Evolutionary conservation across 2,113 vertebrate genomes (phyloP).

Genomic region (Oncorhynchus mykiss): DNA sequence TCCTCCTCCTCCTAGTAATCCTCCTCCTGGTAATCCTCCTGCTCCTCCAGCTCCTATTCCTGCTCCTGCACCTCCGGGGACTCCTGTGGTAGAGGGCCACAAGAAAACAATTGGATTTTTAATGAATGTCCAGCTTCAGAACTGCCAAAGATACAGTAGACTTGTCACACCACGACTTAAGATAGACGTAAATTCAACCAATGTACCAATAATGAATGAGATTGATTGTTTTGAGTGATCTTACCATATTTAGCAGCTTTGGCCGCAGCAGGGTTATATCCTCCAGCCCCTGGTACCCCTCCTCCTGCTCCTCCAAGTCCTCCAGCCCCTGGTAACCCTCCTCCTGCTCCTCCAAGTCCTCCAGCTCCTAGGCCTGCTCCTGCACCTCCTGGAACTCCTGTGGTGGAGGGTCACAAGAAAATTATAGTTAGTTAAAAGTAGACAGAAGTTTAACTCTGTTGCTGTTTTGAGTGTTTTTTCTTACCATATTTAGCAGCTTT

Average conservation of each 20-base stretch:
- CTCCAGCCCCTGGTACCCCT: slow-evolving; percentile 19
- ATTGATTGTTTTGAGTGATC: not conserved
- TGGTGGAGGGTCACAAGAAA: not conserved
- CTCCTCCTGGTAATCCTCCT: slow-evolving; percentile 15
- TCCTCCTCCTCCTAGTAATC: slow-evolving; percentile 2
- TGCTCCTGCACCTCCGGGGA: slow-evolving; percentile 4
- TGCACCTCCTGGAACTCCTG: slow-evolving; percentile 6
- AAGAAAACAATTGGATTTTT: not conserved
- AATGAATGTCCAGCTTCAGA: no score
- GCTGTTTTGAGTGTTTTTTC: no score
- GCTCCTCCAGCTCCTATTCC: not conserved
- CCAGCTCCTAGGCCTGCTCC: slow-evolving; percentile 4
- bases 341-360: not conserved
- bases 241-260: slow-evolving; percentile 54
- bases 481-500: no score
- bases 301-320: slow-evolving; percentile 14
- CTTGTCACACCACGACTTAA: not conserved
- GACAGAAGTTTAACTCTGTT: no score
- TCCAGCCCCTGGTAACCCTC: slow-evolving; percentile 13
- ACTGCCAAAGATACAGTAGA: not conserved
- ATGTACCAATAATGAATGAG: not conserved
- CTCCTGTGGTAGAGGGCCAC: not conserved
- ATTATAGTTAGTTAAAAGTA: no score
- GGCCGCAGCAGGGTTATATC: slow-evolving; percentile 39
- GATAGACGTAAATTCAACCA: not conserved